Percentiles rank a stretch among this genome's conserved stretches.
These are phyloP conservation scores for Micromussa lordhowensis DNA, from an alignment of 92 coral and sea anemone genomes.

Conservation along the genomic window DNA sequence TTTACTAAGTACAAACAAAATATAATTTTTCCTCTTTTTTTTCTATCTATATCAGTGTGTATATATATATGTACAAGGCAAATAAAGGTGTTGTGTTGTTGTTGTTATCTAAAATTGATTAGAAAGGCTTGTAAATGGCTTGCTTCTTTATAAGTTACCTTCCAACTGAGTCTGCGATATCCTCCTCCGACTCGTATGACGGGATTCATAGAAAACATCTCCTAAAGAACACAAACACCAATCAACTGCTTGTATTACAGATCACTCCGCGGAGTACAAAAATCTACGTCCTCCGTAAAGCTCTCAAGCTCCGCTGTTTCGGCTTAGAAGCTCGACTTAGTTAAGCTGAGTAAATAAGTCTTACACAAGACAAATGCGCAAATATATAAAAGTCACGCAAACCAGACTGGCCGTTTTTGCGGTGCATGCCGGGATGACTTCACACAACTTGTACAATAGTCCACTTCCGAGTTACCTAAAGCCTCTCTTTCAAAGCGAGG, in stretches of 20 bases:
- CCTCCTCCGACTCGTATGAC: slow-evolving; percentile 92
- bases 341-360: too few relatives aligned
- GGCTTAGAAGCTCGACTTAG: neutral
- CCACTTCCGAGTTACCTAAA: too few relatives aligned
- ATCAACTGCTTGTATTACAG: neutral
- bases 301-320: neutral
- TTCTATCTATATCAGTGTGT: too few relatives aligned
- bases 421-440: neutral
- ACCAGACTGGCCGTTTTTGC: too few relatives aligned
- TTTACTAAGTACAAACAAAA: too few relatives aligned
- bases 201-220: slow-evolving; percentile 64
- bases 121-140: neutral
- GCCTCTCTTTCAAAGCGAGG: too few relatives aligned
- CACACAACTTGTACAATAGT: too few relatives aligned
- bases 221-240: slow-evolving; percentile 39
- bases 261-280: neutral
- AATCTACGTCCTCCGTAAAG: neutral
- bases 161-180: slow-evolving; percentile 75
- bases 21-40: too few relatives aligned
- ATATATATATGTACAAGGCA: too few relatives aligned
- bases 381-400: too few relatives aligned
- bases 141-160: slow-evolving; percentile 32
- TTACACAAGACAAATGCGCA: too few relatives aligned
- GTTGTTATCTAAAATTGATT: neutral
- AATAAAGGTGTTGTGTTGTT: too few relatives aligned